Conservation (phyloP, 2,113 vertebrate species). For the Psilopogon haemacephalus region DNA sequence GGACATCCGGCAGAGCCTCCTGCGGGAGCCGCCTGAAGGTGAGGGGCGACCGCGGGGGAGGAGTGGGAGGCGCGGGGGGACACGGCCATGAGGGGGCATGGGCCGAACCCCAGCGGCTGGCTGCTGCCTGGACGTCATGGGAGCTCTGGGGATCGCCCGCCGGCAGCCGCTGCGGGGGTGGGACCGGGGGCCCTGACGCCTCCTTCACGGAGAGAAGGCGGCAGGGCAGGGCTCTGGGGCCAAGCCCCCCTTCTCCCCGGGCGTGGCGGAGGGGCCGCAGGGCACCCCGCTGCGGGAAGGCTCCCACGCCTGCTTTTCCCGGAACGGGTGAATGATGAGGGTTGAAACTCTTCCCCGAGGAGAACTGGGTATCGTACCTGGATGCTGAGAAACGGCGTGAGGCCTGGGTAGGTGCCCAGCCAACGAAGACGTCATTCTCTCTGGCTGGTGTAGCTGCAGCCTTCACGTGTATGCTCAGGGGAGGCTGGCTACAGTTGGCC, state of each 20-base stretch:
- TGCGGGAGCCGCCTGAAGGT: conserved; percentile 58
- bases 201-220: neutral
- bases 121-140: neutral
- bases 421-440: fast-evolving
- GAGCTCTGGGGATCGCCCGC: too few relatives aligned
- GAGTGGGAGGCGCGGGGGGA: neutral
- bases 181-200: neutral
- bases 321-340: fast-evolving
- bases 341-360: neutral
- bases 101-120: neutral
- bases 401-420: neutral
- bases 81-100: too few relatives aligned
- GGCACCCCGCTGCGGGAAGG: neutral
- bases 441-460: neutral
- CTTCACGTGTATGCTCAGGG: fast-evolving
- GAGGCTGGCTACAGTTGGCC: fast-evolving
- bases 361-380: fast-evolving
- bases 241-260: neutral
- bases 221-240: neutral
- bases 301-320: neutral
- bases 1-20: conserved; percentile 69
- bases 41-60: neutral
- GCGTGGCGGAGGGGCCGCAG: neutral
- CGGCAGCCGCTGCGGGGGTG: neutral
- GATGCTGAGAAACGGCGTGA: neutral